Percentiles rank a stretch among this genome's conserved stretches.
phyloP scores from a whole-genome alignment of 1,140 invertebrate genomes.

The Bilobella aurantiaca region DNA sequence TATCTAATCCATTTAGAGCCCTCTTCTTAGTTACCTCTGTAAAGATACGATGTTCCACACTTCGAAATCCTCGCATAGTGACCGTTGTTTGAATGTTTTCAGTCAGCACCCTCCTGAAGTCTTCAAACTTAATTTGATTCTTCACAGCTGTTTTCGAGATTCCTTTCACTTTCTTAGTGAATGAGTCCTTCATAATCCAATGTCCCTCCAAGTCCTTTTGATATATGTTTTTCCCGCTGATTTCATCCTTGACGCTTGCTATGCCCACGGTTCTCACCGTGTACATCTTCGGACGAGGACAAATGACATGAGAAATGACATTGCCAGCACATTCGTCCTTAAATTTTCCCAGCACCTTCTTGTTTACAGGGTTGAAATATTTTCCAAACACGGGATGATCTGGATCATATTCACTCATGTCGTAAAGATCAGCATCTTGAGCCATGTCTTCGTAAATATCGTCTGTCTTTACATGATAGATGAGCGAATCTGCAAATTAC shows the following conservation, averaged over 20 bases:
- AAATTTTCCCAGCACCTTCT: no score
- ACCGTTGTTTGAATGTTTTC: background rate
- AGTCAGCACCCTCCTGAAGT: conserved; percentile 6
- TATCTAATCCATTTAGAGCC: no score
- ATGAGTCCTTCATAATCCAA: background rate
- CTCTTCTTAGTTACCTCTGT: no score
- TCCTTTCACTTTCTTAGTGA: no score
- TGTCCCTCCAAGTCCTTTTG: background rate
- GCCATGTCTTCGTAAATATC: conserved; percentile 7
- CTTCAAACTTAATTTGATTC: conserved; percentile 4
- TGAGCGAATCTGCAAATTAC: conserved; percentile 5
- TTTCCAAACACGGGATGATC: conserved; percentile 6
- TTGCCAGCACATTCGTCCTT: no score
- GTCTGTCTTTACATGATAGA: background rate
- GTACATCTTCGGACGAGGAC: conserved; percentile 10
- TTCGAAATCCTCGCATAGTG: no score
- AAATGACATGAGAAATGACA: background rate
- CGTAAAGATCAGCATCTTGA: no score
- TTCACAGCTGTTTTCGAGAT: no score
- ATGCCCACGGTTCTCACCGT: background rate
- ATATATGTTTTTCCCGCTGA: no score
- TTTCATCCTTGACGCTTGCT: no score
- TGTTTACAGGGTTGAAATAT: conserved; percentile 1
- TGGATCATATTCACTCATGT: conserved; percentile 1
- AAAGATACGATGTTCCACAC: conserved; percentile 1